These are phyloP conservation scores for Molossus alvarezi DNA, from an alignment of 2,797 vertebrate species.

Conservation along the genomic window DNA sequence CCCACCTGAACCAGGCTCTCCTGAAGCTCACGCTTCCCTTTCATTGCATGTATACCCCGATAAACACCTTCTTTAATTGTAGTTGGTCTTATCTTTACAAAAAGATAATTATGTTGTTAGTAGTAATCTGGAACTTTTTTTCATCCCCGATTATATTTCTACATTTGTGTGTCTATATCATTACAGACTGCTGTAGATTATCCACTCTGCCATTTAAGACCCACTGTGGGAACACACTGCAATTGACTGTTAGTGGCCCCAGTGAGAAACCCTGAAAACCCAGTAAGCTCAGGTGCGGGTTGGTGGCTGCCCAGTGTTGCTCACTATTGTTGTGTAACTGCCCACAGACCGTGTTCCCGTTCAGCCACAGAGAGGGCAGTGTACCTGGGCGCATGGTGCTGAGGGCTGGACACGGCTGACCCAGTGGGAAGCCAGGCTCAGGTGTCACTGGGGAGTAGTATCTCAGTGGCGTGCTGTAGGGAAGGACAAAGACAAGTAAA, in stretches of 20 bases:
- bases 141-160: neutral
- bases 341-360: no score
- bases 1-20: rapidly evolving
- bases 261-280: neutral
- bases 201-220: rapidly evolving
- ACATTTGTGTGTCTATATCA: rapidly evolving
- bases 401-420: neutral
- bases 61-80: neutral
- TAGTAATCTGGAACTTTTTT: neutral
- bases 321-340: neutral
- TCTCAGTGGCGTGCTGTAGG: rapidly evolving
- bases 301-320: neutral
- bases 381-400: neutral
- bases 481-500: neutral
- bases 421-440: neutral
- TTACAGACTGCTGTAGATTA: rapidly evolving
- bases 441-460: rapidly evolving
- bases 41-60: rapidly evolving
- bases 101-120: neutral
- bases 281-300: neutral
- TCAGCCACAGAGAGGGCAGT: neutral
- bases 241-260: neutral
- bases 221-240: rapidly evolving
- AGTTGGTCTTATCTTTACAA: neutral
- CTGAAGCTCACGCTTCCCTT: neutral